Evolutionary conservation across 2,797 vertebrate genomes (phyloP), one percentile per base, ranked within the genome.

Genomic region (Euthynnus affinis): DNA sequence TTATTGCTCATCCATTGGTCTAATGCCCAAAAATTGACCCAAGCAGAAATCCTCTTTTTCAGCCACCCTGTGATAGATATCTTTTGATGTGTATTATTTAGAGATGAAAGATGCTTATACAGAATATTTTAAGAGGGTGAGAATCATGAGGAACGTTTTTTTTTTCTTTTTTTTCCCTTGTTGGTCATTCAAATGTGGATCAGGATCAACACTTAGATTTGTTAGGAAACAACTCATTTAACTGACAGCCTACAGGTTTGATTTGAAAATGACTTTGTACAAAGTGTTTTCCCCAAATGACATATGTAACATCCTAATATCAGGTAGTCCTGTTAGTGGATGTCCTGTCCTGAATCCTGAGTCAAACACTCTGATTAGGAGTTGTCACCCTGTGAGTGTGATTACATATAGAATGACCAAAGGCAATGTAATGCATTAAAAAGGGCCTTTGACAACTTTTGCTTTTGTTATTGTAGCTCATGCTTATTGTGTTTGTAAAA

Each of bases 341-440:
- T 64, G 46, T 79, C 51, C 68, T 68, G 71, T 71, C 66, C 86
- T 69, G 76, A 85, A 82, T 90, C 78, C 76, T 60, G 18, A 18
- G 20, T 82, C 56, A 80, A 78, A 83, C 62, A 44, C 75, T 73
- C 79, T 58, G 48, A 87, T 86, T 83, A 88, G 3, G 27, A 46
- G 48, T 44, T 42, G 14, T 75, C 69, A 80, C 64, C 57, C 32
- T 62, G 55, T 58, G 4, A 65, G 23, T 32, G 32, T 46, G 46
- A 55, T 78, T 73, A 83, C 46, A 84, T n/a, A 46, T 20, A 46
- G 37, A 46, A 57, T 42, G 71, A 20, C 17, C 17, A 67, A 44
- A 51, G 15, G 15, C 1, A 37, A 2, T 14, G 5, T 32, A 57
- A 69, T 37, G 56, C 23, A 9, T 53, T 34, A 25, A 56, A 61